Conservation (phyloP, 1,140 invertebrate species). For the Orchestia grillus region DNA sequence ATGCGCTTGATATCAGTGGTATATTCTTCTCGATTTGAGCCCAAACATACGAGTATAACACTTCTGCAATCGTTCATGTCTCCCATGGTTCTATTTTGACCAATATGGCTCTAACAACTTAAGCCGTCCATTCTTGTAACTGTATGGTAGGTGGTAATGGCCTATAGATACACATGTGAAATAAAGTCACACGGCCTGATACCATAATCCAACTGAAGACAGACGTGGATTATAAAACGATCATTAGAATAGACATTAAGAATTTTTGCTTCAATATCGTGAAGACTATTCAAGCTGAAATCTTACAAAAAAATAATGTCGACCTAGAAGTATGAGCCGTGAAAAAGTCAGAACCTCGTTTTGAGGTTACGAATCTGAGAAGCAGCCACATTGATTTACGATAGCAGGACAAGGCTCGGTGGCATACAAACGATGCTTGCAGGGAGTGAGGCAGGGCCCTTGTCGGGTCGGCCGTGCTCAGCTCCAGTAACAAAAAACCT, state of each 20-base stretch:
- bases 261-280: background rate
- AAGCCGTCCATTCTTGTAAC: background rate
- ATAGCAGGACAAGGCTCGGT: background rate
- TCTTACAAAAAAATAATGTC: background rate
- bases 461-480: background rate
- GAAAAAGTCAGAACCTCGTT: background rate
- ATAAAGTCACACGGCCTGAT: background rate
- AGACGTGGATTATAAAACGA: background rate
- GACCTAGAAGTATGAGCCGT: background rate
- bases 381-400: background rate
- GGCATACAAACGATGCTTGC: background rate
- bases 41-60: background rate
- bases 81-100: background rate
- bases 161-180: background rate
- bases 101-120: background rate
- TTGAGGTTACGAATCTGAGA: background rate
- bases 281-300: background rate
- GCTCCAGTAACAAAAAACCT: background rate
- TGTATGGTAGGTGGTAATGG: background rate
- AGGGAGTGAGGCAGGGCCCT: background rate
- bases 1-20: background rate
- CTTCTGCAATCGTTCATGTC: background rate
- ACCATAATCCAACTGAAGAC: background rate
- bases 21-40: background rate
- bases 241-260: background rate